Evolutionary conservation across 2,888 invertebrate genomes (phyloP), one percentile per base, ranked within the genome.

Genomic region (Drosophila greeni): DNA sequence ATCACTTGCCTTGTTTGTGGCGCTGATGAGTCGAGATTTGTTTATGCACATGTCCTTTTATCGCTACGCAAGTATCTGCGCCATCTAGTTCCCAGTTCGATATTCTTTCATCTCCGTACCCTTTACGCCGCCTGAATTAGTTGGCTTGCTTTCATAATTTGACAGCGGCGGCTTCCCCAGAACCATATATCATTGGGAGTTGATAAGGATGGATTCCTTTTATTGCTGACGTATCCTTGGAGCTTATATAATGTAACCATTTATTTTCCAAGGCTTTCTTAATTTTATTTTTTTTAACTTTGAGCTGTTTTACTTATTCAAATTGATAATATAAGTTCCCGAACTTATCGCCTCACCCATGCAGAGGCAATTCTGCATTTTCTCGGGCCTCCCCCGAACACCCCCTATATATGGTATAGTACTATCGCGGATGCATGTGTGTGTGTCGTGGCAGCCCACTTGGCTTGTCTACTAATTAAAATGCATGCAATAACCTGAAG

Each of bases 401-500:
- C 14, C 40, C 23, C 24, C 23, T 23, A 14, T n/a, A 36, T 66
- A 42, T n/a, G 31, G 52, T 16, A 42, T 33, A 42, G 42, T 42
- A 24, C 5, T 24, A 16, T 42, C 42, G n/a, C 11, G n/a, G 47
- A 11, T 45, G 31, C 40, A 24, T 45, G 31, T 45, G 20, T 54
- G 34, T 31, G 14, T 47, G 47, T 26, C 57, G 83, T 69, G 83
- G 82, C 78, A 81, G 33, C 84, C 85, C 85, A 79, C 79, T 79
- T 79, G 85, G 85, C 79, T 85, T 79, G 79, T 85, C 79, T 85
- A 79, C 79, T 79, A 79, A 79, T 79, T 79, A 79, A 79, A 79
- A 79, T 79, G 79, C 79, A 85, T 83, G 79, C 85, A 85, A 79
- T 79, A 79, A 79, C 79, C 79, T 79, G 79, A 79, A 85, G 79